Evolutionary conservation across 1,140 invertebrate genomes (phyloP).

Genomic region (Musca vetustissima): DNA sequence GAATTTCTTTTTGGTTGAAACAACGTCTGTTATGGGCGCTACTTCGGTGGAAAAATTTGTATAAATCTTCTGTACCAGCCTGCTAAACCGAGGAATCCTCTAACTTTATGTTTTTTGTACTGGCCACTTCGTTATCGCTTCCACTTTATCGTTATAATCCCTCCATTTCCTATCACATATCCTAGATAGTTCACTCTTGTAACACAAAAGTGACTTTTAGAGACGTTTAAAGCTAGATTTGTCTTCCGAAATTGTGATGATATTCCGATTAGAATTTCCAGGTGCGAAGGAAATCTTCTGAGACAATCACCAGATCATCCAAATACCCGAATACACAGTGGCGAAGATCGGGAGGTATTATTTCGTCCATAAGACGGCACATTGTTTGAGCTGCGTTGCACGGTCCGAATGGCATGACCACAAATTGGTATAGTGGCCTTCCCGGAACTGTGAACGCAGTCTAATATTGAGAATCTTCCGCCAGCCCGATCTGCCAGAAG

Average conservation of each 20-base stretch:
- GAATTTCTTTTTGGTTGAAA: constrained; percentile 18
- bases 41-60: constrained; percentile 10
- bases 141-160: constrained; percentile 1
- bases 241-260: constrained; percentile 41
- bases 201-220: constrained; percentile 22
- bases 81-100: constrained; percentile 3
- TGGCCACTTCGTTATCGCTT: not conserved
- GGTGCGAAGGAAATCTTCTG: not conserved
- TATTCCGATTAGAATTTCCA: constrained; percentile 34
- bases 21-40: constrained; percentile 24
- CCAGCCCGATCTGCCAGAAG: not conserved
- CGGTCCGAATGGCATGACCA: constrained; percentile 37
- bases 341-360: constrained; percentile 51
- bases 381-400: constrained; percentile 42
- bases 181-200: constrained; percentile 26
- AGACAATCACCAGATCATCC: not conserved
- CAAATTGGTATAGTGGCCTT: not conserved
- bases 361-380: constrained; percentile 29
- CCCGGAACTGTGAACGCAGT: constrained; percentile 25
- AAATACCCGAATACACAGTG: constrained; percentile 18
- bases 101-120: not conserved
- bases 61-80: constrained; percentile 26
- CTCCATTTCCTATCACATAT: constrained; percentile 15
- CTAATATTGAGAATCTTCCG: no score
- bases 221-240: constrained; percentile 10